Base-by-base conservation (phyloP, 1,140 invertebrate species). In the Delia radicum region DNA sequence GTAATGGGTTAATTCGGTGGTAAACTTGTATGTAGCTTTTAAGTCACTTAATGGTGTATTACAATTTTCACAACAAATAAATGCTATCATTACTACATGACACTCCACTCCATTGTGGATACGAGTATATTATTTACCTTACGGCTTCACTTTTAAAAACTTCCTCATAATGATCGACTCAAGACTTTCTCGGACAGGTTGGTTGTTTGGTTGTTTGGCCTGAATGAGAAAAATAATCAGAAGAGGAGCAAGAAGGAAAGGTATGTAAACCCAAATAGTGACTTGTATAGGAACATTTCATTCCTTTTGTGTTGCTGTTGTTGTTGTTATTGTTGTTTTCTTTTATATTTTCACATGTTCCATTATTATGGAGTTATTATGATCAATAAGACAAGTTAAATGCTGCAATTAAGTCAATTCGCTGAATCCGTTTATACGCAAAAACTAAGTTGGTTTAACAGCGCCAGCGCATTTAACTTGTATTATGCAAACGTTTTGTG, bases 281-380 rank as follows among this genome's bases (percentile, higher is more conserved):
- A 55, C 24, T 55, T 55, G 48, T 55, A 24, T 55, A 2, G 12
- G n/a, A 13, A n/a, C n/a, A n/a, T n/a, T 37, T 63, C 8, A 15
- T 13, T 27, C 24, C n/a, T 10, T 0, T 37, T 24, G 8, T 55
- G 26, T 73, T 48, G 31, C n/a, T n/a, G n/a, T 48, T 2, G 24
- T 55, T 28, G 37, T 55, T 46, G 4, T 2, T 31, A 7, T 72
- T 15, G 15, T 27, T 73, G 37, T 55, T 1, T n/a, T n/a, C 6
- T 7, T 55, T 55, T 55, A 24, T 48, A 13, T 61, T 61, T 61
- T 81, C 82, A 82, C 82, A 85, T 85, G 83, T 85, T 85, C 82
- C 83, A 83, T 82, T 83, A 85, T 85, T 85, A 85, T 85, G 83
- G 83, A 85, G 83, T 85, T 85, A 85, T 85, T 85, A 85, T 85